Percentiles rank a stretch among this genome's conserved stretches.
These are phyloP conservation scores for Nysson spinosus DNA, from an alignment of 2,888 invertebrate species.

Conservation along the genomic window DNA sequence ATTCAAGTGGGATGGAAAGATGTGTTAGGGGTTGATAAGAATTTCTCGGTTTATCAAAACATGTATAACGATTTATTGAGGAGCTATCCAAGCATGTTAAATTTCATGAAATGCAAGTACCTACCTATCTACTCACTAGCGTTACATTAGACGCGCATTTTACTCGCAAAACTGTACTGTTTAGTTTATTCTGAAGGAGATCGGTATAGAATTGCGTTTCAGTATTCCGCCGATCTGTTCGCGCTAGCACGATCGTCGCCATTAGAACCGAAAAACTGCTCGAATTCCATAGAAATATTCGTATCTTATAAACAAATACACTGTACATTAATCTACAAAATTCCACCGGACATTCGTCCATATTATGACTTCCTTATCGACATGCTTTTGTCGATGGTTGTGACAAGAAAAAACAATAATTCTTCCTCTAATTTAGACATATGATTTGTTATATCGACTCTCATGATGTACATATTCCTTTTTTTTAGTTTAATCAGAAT, in stretches of 20 bases:
- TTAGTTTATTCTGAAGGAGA: constrained; percentile 44
- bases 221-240: constrained; percentile 23
- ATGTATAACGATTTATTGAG: constrained; percentile 76
- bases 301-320: constrained; percentile 9
- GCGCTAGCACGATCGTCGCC: constrained; percentile 36
- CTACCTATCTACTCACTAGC: constrained; percentile 73
- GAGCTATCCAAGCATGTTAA: constrained; percentile 75
- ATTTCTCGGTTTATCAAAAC: constrained; percentile 68
- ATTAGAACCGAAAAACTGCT: constrained; percentile 1
- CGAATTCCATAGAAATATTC: constrained; percentile 4
- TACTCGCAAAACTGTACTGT: constrained; percentile 59
- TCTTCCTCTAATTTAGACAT: not conserved
- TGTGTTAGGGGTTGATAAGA: not conserved
- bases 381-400: not conserved
- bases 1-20: too few species aligned
- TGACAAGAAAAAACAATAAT: not conserved
- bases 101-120: constrained; percentile 75
- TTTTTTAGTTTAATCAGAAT: too few species aligned
- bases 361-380: not conserved
- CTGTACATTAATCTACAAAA: constrained; percentile 30
- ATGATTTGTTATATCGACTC: too few species aligned
- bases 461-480: too few species aligned
- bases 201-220: constrained; percentile 40
- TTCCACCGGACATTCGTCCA: not conserved
- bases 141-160: constrained; percentile 70